A percentile compares a stretch with the other conserved stretches of the same genome.
phyloP scores from a whole-genome alignment of 1,140 invertebrate species.

The Triops longicaudatus region DNA sequence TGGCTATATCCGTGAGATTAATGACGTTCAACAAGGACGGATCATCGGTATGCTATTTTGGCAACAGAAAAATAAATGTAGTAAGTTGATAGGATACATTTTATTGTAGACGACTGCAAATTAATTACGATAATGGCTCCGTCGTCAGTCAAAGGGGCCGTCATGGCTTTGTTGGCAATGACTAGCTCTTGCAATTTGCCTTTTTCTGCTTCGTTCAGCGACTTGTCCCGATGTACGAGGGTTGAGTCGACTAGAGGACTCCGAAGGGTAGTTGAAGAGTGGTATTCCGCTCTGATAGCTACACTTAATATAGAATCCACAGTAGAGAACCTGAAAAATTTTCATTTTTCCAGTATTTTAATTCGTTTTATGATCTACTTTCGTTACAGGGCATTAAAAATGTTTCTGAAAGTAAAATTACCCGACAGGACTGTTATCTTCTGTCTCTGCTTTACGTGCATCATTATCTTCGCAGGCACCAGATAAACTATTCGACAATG shows the following conservation, averaged over 20 bases:
- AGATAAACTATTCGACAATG: not conserved
- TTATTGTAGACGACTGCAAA: not conserved
- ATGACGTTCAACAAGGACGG: slow-evolving; percentile 71
- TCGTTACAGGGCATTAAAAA: no score
- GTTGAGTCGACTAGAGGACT: slow-evolving; percentile 34
- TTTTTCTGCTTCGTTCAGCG: slow-evolving; percentile 69
- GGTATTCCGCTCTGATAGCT: slow-evolving; percentile 67
- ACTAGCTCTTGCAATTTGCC: slow-evolving; percentile 74
- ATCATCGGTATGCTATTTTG: slow-evolving; percentile 40
- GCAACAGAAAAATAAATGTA: slow-evolving; percentile 12
- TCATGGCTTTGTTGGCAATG: slow-evolving; percentile 68
- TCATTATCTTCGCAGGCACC: not conserved
- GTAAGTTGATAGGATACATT: not conserved
- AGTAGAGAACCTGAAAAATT: slow-evolving; percentile 27
- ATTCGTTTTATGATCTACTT: not conserved
- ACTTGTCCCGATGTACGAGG: slow-evolving; percentile 42
- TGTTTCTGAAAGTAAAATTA: not conserved
- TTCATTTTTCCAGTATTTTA: not conserved
- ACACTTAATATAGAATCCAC: slow-evolving; percentile 72
- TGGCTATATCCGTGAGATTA: slow-evolving; percentile 82
- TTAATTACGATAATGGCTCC: not conserved
- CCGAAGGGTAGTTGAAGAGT: slow-evolving; percentile 5
- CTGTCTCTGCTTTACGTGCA: not conserved
- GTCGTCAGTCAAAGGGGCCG: slow-evolving; percentile 71
- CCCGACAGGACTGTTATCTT: not conserved